Evolutionary conservation across 2,888 invertebrate genomes (phyloP).

Genomic region (Eledona agricola): DNA sequence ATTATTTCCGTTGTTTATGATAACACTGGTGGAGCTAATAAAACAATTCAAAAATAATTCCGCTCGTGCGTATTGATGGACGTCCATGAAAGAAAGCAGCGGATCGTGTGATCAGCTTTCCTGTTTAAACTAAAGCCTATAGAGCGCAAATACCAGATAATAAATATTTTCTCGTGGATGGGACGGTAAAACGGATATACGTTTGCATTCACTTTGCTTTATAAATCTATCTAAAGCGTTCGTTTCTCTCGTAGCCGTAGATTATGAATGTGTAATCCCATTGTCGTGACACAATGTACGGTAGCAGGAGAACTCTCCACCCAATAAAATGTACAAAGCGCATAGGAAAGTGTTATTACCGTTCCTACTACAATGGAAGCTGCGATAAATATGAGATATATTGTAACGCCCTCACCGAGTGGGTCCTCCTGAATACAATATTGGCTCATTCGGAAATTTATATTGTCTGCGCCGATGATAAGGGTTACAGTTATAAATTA

Average conservation of each 20-base stretch:
- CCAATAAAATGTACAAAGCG: slow-evolving; percentile 60
- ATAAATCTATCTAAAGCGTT: slow-evolving; percentile 41
- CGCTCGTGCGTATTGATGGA: slow-evolving; percentile 22
- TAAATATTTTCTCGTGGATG: slow-evolving; percentile 34
- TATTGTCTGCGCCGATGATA: slow-evolving; percentile 61
- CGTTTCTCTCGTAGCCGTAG: slow-evolving; percentile 38
- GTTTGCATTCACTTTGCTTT: slow-evolving; percentile 35
- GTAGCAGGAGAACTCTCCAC: slow-evolving; percentile 48
- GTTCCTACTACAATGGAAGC: slow-evolving; percentile 50
- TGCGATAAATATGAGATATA: slow-evolving; percentile 61
- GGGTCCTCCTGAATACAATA: slow-evolving; percentile 56
- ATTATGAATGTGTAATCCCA: slow-evolving; percentile 59
- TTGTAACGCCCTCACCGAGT: slow-evolving; percentile 51
- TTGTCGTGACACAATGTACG: slow-evolving; percentile 57
- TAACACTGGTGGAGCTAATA: too few relatives aligned
- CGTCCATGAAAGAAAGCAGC: slow-evolving; percentile 19
- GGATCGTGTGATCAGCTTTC: slow-evolving; percentile 35
- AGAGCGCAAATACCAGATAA: slow-evolving; percentile 38
- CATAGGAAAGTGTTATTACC: slow-evolving; percentile 60
- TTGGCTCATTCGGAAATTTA: slow-evolving; percentile 61
- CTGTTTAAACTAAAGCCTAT: slow-evolving; percentile 36
- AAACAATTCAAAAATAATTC: slow-evolving; percentile 10
- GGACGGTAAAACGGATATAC: slow-evolving; percentile 16
- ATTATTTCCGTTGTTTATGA: too few relatives aligned
- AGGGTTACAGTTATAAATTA: slow-evolving; percentile 59